Percentiles rank a stretch among this genome's conserved stretches.
These are phyloP conservation scores for Drosophila melanica DNA, from an alignment of 1,140 invertebrate species.

Conservation along the genomic window DNA sequence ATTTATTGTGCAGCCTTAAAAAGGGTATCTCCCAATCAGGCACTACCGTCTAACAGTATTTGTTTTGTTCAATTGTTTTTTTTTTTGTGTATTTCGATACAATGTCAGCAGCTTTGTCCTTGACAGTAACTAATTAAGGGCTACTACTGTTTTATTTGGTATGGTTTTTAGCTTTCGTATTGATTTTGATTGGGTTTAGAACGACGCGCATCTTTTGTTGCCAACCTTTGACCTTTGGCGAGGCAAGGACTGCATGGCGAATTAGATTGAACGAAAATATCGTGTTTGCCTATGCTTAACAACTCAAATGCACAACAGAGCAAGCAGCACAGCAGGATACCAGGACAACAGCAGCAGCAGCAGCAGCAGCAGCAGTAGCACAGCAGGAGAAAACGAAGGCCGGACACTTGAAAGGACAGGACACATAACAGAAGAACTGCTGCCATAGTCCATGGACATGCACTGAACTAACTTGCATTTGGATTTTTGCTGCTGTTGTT, in stretches of 20 bases:
- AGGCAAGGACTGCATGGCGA: constrained; percentile 1
- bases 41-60: not conserved
- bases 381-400: constrained; percentile 10
- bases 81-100: not conserved
- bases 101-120: constrained; percentile 10
- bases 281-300: constrained; percentile 29
- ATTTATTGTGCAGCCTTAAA: too few species aligned
- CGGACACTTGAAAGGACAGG: constrained; percentile 19
- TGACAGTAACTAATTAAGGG: constrained; percentile 42
- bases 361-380: constrained; percentile 8
- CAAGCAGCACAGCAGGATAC: not conserved
- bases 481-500: not conserved
- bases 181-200: constrained; percentile 1
- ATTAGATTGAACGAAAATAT: constrained; percentile 19
- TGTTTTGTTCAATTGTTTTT: not conserved
- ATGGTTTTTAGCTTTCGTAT: not conserved
- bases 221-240: constrained; percentile 26
- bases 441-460: constrained; percentile 25
- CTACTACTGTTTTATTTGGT: not conserved
- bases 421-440: constrained; percentile 6
- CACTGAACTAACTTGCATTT: constrained; percentile 32
- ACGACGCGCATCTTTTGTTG: constrained; percentile 10
- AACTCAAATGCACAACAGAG: constrained; percentile 12
- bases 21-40: not conserved
- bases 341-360: not conserved